Percentiles rank a stretch among this genome's conserved stretches.
phyloP scores from a whole-genome alignment of 2,888 invertebrate species.

The Carpatolechia fugitivella region DNA sequence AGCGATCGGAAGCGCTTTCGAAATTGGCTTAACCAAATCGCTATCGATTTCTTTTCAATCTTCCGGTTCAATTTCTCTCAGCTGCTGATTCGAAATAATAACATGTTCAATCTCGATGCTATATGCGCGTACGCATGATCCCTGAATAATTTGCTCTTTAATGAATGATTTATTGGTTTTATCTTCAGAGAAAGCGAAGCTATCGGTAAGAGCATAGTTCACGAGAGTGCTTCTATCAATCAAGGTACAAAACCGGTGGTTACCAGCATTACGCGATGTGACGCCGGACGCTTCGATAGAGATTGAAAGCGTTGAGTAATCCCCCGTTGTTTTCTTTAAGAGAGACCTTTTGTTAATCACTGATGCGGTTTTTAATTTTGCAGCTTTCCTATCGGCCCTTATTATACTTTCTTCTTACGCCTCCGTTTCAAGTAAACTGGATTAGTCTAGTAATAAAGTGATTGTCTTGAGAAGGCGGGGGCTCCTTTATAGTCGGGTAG shows the following conservation, averaged over 20 bases:
- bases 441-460: conserved; percentile 5
- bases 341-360: conserved; percentile 20
- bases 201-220: conserved; percentile 52
- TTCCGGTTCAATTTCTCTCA: conserved; percentile 63
- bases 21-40: conserved; percentile 49
- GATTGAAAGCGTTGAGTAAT: conserved; percentile 23
- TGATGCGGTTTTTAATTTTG: conserved; percentile 1
- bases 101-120: conserved; percentile 40
- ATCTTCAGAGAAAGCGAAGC: conserved; percentile 58
- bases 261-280: conserved; percentile 21
- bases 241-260: conserved; percentile 25
- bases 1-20: conserved; percentile 32
- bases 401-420: conserved; percentile 1
- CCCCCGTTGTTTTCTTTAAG: conserved; percentile 18
- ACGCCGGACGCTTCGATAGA: conserved; percentile 12
- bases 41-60: conserved; percentile 61
- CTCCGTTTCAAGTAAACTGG: not conserved
- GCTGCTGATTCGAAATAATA: conserved; percentile 45
- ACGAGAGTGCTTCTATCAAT: conserved; percentile 47
- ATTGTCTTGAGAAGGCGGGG: conserved; percentile 5
- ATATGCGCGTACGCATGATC: conserved; percentile 30
- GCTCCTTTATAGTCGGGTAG: not conserved
- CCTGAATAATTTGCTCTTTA: conserved; percentile 51
- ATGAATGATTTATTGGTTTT: conserved; percentile 51
- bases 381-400: conserved; percentile 5